These are phyloP conservation scores for Gastracanthus pulcherrimus DNA, from an alignment of 2,888 invertebrate genomes.

Conservation along the genomic window DNA sequence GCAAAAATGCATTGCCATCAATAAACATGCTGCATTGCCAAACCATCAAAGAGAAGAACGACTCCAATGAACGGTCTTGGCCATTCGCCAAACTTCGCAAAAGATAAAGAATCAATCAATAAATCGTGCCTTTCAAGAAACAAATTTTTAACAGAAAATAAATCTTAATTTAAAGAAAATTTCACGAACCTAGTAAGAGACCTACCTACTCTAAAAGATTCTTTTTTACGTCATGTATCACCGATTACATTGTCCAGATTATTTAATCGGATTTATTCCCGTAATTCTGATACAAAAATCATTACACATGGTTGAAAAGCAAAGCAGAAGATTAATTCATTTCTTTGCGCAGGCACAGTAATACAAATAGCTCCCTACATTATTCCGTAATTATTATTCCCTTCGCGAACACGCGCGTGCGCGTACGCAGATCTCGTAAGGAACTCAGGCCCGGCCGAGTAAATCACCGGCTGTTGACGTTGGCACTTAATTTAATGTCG, in stretches of 20 bases:
- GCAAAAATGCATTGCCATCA: not conserved
- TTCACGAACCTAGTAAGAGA: not conserved
- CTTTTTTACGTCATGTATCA: not conserved
- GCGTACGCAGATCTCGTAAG: no score
- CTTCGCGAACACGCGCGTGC: not conserved
- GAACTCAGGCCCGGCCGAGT: slow-evolving; percentile 1
- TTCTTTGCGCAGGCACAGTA: not conserved
- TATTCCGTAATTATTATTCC: slow-evolving; percentile 40
- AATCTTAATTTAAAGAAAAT: not conserved
- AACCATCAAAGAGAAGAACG: not conserved
- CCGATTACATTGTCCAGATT: no score
- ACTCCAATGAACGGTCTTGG: not conserved
- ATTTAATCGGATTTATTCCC: not conserved
- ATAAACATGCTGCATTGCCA: not conserved
- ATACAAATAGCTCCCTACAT: not conserved
- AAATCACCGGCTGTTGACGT: slow-evolving; percentile 44
- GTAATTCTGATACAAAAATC: not conserved
- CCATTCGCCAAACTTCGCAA: not conserved
- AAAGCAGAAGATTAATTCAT: slow-evolving; percentile 13
- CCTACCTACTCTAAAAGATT: not conserved
- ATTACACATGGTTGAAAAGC: not conserved
- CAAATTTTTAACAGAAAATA: not conserved
- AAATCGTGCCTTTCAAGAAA: not conserved
- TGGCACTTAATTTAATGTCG: slow-evolving; percentile 50
- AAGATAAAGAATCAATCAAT: not conserved